Evolutionary conservation across 2,888 invertebrate species (phyloP), one percentile per base, ranked within the genome.

Genomic region (Lepidocyrtinus sp.): DNA sequence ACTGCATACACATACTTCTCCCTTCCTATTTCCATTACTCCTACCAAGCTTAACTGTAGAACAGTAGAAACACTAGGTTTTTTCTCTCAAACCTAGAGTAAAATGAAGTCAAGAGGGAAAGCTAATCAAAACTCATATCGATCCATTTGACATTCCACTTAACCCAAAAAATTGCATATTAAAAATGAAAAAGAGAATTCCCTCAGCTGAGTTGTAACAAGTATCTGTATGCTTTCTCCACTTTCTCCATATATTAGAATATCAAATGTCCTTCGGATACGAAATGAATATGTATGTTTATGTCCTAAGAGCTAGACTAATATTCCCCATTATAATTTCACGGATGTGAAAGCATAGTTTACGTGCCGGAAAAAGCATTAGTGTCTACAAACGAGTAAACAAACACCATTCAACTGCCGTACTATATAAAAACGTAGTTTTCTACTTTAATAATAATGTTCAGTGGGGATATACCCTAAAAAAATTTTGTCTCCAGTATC

Each of bases 141-240:
- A 83, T 83, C 83, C 82, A 81, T 82, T 82, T 83, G 82, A 82
- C 82, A 82, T 83, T 82, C 83, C 79, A 82, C 83, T 83, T 83
- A 82, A 79, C 79, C 82, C 79, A 69, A 82, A 80, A 83, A 83
- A 83, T 82, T 83, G 82, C 82, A 82, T 82, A 82, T 82, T 80
- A 82, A 70, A 70, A 71, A 61, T 59, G 64, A 17, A 67, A 64
- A 15, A 67, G 76, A 36, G 59, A 68, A 50, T 67, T 67, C 46
- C 21, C 61, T 36, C 5, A 36, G 36, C 36, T 36, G 36, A 36
- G 12, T 36, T 36, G 12, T 36, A 36, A 36, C 17, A n/a, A 55
- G n/a, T 55, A 17, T 17, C 9, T 55, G 55, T 17, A 55, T 55
- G 17, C 55, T 17, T 55, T 55, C n/a, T n/a, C n/a, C n/a, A n/a